phyloP scores from a whole-genome alignment of 1,140 invertebrate species.

The Agraylea sexmaculata region DNA sequence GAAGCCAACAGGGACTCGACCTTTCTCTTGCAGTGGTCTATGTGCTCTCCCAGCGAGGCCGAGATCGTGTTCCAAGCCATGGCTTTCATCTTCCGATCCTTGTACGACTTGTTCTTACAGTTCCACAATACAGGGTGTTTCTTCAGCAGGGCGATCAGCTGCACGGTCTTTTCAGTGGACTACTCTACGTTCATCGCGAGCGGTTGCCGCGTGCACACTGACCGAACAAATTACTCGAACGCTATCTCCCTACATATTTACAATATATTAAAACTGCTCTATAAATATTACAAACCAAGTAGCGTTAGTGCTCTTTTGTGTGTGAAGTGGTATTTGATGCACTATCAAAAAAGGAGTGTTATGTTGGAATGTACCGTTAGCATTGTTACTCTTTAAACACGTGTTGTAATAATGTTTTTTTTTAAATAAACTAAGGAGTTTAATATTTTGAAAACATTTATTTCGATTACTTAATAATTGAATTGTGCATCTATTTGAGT shows the following conservation, averaged over 20 bases:
- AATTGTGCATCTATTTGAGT: too few relatives aligned
- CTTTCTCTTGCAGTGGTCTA: conserved; percentile 17
- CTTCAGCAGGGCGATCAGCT: conserved; percentile 13
- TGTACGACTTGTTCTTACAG: conserved; percentile 13
- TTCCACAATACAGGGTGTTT: conserved; percentile 18
- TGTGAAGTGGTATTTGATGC: too few relatives aligned
- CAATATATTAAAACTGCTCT: too few relatives aligned
- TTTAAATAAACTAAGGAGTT: too few relatives aligned
- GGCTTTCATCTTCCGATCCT: conserved; percentile 15
- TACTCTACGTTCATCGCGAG: conserved; percentile 10
- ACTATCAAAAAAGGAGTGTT: too few relatives aligned
- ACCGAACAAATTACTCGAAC: conserved; percentile 1
- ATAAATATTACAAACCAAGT: too few relatives aligned
- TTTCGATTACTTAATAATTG: too few relatives aligned
- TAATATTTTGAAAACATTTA: too few relatives aligned
- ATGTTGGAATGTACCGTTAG: too few relatives aligned
- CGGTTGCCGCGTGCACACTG: conserved; percentile 9
- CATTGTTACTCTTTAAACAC: too few relatives aligned
- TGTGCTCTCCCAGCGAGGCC: conserved; percentile 9
- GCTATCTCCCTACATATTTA: conserved; percentile 7
- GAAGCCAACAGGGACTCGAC: conserved; percentile 18
- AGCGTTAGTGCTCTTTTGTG: too few relatives aligned
- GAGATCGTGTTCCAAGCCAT: conserved; percentile 14
- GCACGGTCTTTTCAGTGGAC: conserved; percentile 14
- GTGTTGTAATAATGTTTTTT: too few relatives aligned